Conservation (phyloP, 2,797 vertebrate species). For the Tangara arthus region DNA sequence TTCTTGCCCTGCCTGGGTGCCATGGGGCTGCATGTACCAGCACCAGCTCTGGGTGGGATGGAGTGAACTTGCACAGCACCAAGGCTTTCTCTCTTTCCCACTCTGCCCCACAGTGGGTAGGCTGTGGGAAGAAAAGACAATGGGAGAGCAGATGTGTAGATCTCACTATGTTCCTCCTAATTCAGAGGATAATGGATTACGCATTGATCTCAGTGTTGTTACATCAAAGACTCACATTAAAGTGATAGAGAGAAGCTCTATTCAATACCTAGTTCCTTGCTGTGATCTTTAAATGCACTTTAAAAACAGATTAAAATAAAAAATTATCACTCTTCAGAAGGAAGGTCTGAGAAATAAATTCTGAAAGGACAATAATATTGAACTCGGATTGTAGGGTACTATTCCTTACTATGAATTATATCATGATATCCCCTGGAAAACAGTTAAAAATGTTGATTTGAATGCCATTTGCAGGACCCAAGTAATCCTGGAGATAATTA, state of each 20-base stretch:
- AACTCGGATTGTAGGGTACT: not conserved
- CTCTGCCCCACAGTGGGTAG: not conserved
- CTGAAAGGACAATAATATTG: not conserved
- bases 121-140: not conserved
- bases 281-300: not conserved
- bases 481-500: slow-evolving; percentile 28
- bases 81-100: not conserved
- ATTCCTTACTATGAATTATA: not conserved
- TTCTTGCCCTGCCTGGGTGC: not conserved
- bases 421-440: not conserved
- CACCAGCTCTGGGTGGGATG: not conserved
- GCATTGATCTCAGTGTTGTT: not conserved
- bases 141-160: not conserved
- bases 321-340: not conserved
- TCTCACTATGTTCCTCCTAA: not conserved
- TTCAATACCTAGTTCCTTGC: not conserved
- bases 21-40: fast-evolving
- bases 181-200: not conserved
- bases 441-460: not conserved
- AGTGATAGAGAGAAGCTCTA: not conserved
- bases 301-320: not conserved
- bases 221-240: not conserved
- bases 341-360: not conserved
- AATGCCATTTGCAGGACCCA: not conserved
- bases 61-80: not conserved